Evolutionary conservation across 2,888 invertebrate genomes (phyloP).

Genomic region (Neoscelio sp.): DNA sequence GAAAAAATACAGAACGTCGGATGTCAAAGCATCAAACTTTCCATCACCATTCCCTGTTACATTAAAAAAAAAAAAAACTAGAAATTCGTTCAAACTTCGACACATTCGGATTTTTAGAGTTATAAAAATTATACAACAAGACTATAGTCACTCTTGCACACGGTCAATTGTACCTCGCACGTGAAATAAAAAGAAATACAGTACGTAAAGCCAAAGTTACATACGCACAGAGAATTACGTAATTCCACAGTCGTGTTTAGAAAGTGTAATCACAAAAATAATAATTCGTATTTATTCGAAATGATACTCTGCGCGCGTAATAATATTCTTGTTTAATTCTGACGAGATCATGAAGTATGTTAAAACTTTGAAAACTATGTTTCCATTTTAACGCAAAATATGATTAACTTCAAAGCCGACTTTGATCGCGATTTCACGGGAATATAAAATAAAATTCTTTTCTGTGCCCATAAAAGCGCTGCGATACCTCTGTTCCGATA

Average conservation of each 20-base stretch:
- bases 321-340: slow-evolving; percentile 15
- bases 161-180: slow-evolving; percentile 7
- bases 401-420: slow-evolving; percentile 28
- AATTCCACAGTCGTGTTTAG: too few species aligned
- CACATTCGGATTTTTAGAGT: not conserved
- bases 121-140: slow-evolving; percentile 29
- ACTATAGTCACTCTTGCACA: slow-evolving; percentile 16
- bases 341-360: slow-evolving; percentile 12
- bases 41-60: slow-evolving; percentile 1
- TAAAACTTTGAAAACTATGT: slow-evolving; percentile 29
- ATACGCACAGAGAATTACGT: slow-evolving; percentile 18
- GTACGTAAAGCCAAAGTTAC: slow-evolving; percentile 30
- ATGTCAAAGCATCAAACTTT: slow-evolving; percentile 9
- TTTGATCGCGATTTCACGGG: slow-evolving; percentile 31
- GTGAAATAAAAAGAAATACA: slow-evolving; percentile 36
- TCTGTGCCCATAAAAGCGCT: slow-evolving; percentile 13
- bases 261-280: slow-evolving; percentile 12
- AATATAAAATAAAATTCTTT: slow-evolving; percentile 35
- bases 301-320: slow-evolving; percentile 6
- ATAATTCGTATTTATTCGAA: not conserved
- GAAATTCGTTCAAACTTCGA: not conserved
- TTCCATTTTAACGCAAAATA: slow-evolving; percentile 23
- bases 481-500: slow-evolving; percentile 11
- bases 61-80: slow-evolving; percentile 1
- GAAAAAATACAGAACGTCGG: slow-evolving; percentile 25